Conservation (phyloP, 2,113 vertebrate species). For the Atrichornis clamosus region DNA sequence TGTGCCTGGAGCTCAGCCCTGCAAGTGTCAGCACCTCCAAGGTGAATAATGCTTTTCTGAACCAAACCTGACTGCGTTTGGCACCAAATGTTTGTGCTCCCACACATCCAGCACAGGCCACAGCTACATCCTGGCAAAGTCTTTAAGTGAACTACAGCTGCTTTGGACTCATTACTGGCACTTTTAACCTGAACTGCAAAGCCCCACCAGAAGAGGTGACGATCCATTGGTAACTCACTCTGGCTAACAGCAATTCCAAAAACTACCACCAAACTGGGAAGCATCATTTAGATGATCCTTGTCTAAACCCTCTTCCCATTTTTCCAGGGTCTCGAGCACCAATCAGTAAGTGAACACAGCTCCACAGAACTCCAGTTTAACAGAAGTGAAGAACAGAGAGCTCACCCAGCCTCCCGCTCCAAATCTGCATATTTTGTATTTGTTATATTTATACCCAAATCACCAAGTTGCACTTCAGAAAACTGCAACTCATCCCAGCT, state of each 20-base stretch:
- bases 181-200: not conserved
- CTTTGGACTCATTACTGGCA: not conserved
- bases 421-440: not conserved
- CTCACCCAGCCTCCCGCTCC: not conserved
- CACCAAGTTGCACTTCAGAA: not conserved
- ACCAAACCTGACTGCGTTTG: not conserved
- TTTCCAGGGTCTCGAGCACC: not conserved
- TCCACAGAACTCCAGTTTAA: not conserved
- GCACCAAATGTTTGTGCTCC: not conserved
- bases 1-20: not conserved
- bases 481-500: not conserved
- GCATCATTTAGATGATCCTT: not conserved
- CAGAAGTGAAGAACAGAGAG: not conserved
- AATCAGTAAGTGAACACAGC: not conserved
- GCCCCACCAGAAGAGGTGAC: not conserved
- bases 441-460: not conserved
- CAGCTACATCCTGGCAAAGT: not conserved
- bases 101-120: not conserved
- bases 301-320: accelerated
- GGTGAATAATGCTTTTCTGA: not conserved
- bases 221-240: not conserved
- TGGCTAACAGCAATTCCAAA: not conserved
- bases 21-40: not conserved
- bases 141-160: not conserved
- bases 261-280: not conserved